Evolutionary conservation across 2,113 vertebrate genomes (phyloP), one percentile per base, ranked within the genome.

Genomic region (Aptenodytes patagonicus): DNA sequence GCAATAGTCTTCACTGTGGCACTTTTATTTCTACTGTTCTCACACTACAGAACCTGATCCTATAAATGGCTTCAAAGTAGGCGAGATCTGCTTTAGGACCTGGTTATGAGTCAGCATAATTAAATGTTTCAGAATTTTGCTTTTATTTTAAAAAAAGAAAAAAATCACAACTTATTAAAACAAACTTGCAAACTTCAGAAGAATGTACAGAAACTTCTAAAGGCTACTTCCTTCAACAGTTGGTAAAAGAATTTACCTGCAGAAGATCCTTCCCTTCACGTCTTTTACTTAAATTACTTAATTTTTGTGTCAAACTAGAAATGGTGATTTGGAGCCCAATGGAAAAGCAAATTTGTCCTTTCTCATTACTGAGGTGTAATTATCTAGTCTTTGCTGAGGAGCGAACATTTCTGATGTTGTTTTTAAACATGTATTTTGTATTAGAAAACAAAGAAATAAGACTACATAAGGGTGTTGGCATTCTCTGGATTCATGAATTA

Each of bases 31-130:
- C 65, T 91, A 61, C 84, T 94, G 73, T 87, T 89, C 44, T 92
- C 58, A 14, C 49, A 8, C 11, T 54, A 72, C 73, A 94, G 92
- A 95, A 94, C 65, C 77, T 84, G 52, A 79, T 83, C 77, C 92
- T 95, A 96, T 96, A 92, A 95, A 92, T 91, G 83, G 66, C 36
- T 92, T 69, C 57, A 17, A 76, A 93, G 95, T 95, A 94, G 94
- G 94, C 65, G 83, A 96, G 89, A 76, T 82, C 64, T 89, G 31
- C 83, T 93, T 84, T 78, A 62, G 68, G 71, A 90, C 60, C 72
- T 96, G 65, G 6, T 57, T 84, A 46, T 96, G 83, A 95, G 86
- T 96, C 90, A 95, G 91, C 49, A 82, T 72, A 95, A 95, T 75
- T 85, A 65, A 96, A 64, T 36, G 80, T 60, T 91, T 84, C 34